A percentile compares a stretch with the other conserved stretches of the same genome.
Evolutionary conservation across 2,113 vertebrate genomes (phyloP).

Genomic region (Oplegnathus fasciatus): DNA sequence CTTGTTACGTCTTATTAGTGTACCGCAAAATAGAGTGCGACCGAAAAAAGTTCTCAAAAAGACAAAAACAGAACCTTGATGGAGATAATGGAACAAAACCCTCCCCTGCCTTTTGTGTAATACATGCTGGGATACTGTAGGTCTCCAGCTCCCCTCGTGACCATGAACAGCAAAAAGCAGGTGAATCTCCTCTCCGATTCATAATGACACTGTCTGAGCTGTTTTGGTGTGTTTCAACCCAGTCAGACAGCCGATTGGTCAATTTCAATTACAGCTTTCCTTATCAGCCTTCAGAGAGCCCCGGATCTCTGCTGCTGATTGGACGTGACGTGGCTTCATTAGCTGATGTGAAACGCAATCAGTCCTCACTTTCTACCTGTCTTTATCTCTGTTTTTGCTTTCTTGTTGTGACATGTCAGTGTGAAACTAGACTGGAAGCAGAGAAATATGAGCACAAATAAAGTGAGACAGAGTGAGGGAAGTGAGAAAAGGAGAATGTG

Average conservation of each 20-base stretch:
- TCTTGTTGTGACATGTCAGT: neutral
- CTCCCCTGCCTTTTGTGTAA: neutral
- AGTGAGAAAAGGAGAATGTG: neutral
- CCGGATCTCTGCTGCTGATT: conserved; percentile 24
- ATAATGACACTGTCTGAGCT: conserved; percentile 36
- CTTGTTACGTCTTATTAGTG: no score
- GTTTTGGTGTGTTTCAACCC: neutral
- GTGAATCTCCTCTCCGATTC: conserved; percentile 8
- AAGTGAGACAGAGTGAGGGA: neutral
- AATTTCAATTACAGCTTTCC: conserved; percentile 61
- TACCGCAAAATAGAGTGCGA: no score
- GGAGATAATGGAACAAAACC: neutral
- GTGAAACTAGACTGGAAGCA: neutral
- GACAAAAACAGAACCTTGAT: neutral
- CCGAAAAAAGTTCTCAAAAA: no score
- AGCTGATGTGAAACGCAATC: conserved; percentile 24
- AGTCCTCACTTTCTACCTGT: conserved; percentile 4
- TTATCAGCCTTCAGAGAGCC: conserved; percentile 41
- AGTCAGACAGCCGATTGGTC: conserved; percentile 43
- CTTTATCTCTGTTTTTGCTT: neutral
- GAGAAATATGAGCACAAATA: neutral
- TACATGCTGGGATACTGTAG: conserved; percentile 13
- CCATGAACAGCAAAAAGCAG: neutral
- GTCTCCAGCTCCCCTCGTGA: neutral
- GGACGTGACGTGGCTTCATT: conserved; percentile 43